Evolutionary conservation across 1,140 invertebrate species (phyloP).

Genomic region (Calycopis cecrops): DNA sequence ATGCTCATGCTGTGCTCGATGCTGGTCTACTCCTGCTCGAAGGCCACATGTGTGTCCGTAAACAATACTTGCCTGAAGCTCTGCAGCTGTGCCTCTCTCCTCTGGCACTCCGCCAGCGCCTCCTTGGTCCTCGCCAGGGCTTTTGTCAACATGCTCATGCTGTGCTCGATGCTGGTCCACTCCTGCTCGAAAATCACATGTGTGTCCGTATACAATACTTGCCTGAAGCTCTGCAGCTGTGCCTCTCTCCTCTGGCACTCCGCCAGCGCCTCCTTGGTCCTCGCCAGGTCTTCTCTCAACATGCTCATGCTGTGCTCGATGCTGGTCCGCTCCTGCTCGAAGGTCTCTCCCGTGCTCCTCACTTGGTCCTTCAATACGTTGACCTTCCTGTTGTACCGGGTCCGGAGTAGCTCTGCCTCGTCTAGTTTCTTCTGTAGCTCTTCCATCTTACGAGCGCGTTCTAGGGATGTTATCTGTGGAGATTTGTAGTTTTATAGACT

Average conservation of each 20-base stretch:
- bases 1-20: conserved; percentile 81
- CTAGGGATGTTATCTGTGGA: conserved; percentile 84
- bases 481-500: neutral
- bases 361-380: conserved; percentile 80
- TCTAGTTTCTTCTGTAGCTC: conserved; percentile 85
- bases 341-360: conserved; percentile 77
- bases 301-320: conserved; percentile 81
- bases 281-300: conserved; percentile 82
- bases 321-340: conserved; percentile 81
- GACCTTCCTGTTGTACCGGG: conserved; percentile 82
- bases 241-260: conserved; percentile 84
- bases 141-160: conserved; percentile 79
- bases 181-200: conserved; percentile 82
- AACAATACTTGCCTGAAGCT: conserved; percentile 81
- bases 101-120: conserved; percentile 81
- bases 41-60: conserved; percentile 78
- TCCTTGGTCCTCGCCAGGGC: conserved; percentile 84
- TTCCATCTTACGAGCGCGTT: conserved; percentile 88
- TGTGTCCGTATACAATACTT: conserved; percentile 74
- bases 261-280: conserved; percentile 81
- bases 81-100: conserved; percentile 83
- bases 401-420: conserved; percentile 82
- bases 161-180: conserved; percentile 81
- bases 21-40: conserved; percentile 81
- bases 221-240: conserved; percentile 82